Evolutionary conservation across 1,140 invertebrate species (phyloP).

Genomic region (Chrysomallon squamiferum): DNA sequence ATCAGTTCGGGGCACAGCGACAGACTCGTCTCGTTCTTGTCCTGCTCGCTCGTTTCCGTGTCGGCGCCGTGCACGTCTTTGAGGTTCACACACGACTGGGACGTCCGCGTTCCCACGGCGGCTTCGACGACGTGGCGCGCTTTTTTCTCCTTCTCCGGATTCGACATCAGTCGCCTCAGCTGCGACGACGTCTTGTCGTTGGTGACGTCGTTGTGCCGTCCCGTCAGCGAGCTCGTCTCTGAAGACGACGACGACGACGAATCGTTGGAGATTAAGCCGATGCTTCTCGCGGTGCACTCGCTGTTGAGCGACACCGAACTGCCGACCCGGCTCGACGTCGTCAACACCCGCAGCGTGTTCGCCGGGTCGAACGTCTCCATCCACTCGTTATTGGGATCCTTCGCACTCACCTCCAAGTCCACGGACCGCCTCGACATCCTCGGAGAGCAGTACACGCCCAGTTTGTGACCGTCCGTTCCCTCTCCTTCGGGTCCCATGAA

Average conservation of each 20-base stretch:
- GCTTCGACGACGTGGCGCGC: too few relatives aligned
- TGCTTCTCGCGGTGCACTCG: slow-evolving; percentile 67
- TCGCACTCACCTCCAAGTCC: slow-evolving; percentile 55
- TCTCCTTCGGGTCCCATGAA: neutral
- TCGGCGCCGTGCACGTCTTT: slow-evolving; percentile 9
- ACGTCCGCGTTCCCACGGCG: slow-evolving; percentile 8
- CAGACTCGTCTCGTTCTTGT: neutral
- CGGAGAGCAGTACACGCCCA: slow-evolving; percentile 33
- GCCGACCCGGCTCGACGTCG: slow-evolving; percentile 60
- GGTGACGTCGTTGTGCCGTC: slow-evolving; percentile 2
- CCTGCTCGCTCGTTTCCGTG: neutral
- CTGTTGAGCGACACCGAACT: slow-evolving; percentile 66
- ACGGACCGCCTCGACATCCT: slow-evolving; percentile 43
- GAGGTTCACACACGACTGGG: slow-evolving; percentile 22
- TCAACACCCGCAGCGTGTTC: slow-evolving; percentile 26
- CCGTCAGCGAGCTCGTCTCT: slow-evolving; percentile 66
- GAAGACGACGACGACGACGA: slow-evolving; percentile 78
- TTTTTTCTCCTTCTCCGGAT: slow-evolving; percentile 20
- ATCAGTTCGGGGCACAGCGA: slow-evolving; percentile 5
- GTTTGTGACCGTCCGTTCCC: slow-evolving; percentile 13
- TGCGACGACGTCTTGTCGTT: neutral
- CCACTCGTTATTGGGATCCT: slow-evolving; percentile 25
- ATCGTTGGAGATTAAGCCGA: slow-evolving; percentile 74
- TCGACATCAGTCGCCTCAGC: slow-evolving; percentile 15
- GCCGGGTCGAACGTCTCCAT: slow-evolving; percentile 25